These are phyloP conservation scores for Podarcis siculus DNA, from an alignment of 2,797 vertebrate genomes.

Conservation along the genomic window DNA sequence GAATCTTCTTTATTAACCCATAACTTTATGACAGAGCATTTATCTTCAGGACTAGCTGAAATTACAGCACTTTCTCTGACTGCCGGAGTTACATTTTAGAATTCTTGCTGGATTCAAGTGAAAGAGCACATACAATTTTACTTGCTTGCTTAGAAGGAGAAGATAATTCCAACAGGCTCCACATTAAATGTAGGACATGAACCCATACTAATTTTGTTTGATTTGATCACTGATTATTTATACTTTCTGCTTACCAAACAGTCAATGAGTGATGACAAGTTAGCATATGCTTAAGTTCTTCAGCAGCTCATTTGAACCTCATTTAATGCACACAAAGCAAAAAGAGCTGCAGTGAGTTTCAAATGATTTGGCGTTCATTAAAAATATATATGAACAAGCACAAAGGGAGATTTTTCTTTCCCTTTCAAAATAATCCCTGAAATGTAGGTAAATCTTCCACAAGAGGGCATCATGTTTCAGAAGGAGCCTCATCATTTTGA, in stretches of 20 bases:
- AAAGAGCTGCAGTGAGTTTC: neutral
- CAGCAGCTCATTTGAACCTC: neutral
- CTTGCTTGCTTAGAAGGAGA: constrained; percentile 23
- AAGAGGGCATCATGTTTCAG: constrained; percentile 66
- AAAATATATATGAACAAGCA: neutral
- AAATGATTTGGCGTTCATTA: constrained; percentile 35
- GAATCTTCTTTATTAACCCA: neutral
- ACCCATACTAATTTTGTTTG: constrained; percentile 37
- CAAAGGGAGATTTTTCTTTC: neutral
- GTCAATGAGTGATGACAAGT: constrained; percentile 54
- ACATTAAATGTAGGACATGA: constrained; percentile 20
- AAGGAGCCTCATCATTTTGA: constrained; percentile 39
- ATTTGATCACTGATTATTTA: constrained; percentile 47
- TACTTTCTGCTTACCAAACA: constrained; percentile 34
- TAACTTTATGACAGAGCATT: neutral
- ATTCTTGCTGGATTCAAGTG: neutral
- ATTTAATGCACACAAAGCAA: constrained; percentile 41
- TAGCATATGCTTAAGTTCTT: constrained; percentile 43
- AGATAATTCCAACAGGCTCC: constrained; percentile 37
- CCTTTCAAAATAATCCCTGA: constrained; percentile 4
- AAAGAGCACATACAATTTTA: neutral
- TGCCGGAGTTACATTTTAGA: neutral
- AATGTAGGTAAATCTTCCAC: constrained; percentile 53
- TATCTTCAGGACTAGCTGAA: neutral
- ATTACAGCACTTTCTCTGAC: neutral